A percentile compares a stretch with the other conserved stretches of the same genome.
Evolutionary conservation across 2,888 invertebrate genomes (phyloP).

Genomic region (Lycaena phlaeas): DNA sequence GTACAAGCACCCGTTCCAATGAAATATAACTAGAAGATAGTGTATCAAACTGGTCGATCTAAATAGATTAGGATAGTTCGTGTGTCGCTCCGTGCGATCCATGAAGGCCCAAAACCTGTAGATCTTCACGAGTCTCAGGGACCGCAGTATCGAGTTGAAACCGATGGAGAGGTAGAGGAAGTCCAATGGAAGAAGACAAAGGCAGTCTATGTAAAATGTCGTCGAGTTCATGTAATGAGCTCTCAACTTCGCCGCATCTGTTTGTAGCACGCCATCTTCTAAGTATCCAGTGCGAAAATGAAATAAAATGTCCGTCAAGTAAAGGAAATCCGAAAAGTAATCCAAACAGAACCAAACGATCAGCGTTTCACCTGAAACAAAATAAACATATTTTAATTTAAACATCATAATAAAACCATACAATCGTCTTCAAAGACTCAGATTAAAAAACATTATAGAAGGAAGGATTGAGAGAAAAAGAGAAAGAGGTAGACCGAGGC

Average conservation of each 20-base stretch:
- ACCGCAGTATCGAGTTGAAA: constrained; percentile 95
- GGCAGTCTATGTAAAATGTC: constrained; percentile 98
- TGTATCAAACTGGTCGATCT: constrained; percentile 93
- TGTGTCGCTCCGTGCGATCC: constrained; percentile 98
- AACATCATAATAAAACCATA: no score
- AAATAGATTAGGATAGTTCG: constrained; percentile 98
- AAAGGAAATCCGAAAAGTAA: constrained; percentile 96
- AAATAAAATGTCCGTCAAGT: constrained; percentile 96
- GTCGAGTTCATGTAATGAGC: constrained; percentile 98
- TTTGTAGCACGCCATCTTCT: constrained; percentile 98
- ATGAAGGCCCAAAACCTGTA: constrained; percentile 99
- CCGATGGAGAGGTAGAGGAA: constrained; percentile 98
- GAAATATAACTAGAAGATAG: constrained; percentile 97
- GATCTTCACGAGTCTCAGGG: constrained; percentile 96
- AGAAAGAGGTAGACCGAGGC: no score
- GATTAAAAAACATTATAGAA: no score
- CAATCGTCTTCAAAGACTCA: no score
- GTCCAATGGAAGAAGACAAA: constrained; percentile 97
- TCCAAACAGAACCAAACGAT: constrained; percentile 97
- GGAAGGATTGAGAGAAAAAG: no score
- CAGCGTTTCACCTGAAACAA: constrained; percentile 83
- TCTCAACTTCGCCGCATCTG: constrained; percentile 92
- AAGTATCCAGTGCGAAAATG: constrained; percentile 98
- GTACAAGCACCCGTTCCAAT: constrained; percentile 99
- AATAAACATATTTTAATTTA: constrained; percentile 5